phyloP scores from a whole-genome alignment of 2,113 vertebrate species.

The Oryzias woworae region DNA sequence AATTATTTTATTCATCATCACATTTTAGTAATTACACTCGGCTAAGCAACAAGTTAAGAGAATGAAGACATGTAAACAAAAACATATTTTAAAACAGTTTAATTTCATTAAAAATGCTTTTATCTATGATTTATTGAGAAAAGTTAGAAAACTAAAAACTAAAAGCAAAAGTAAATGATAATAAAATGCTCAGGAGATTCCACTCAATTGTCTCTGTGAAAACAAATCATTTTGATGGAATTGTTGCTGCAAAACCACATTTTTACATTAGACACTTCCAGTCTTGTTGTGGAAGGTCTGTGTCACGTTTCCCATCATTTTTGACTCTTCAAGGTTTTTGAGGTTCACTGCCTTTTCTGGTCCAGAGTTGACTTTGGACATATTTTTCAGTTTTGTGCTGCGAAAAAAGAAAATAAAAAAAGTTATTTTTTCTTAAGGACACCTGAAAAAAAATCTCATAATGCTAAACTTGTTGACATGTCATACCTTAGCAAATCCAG shows the following conservation, averaged over 20 bases:
- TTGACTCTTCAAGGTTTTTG: neutral
- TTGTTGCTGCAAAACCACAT: neutral
- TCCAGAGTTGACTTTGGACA: slow-evolving; percentile 22
- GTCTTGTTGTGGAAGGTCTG: slow-evolving; percentile 12
- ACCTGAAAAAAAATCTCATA: neutral
- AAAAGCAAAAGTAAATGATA: neutral
- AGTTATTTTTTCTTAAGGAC: neutral
- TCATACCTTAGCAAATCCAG: slow-evolving; percentile 68
- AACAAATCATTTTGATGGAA: no score
- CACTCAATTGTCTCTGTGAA: no score
- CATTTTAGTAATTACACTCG: neutral
- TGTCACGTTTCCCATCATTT: neutral
- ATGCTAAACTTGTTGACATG: neutral
- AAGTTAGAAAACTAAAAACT: neutral
- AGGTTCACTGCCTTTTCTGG: neutral
- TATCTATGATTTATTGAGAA: no score
- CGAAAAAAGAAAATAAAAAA: slow-evolving; percentile 7
- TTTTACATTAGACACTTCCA: neutral
- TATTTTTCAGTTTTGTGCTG: slow-evolving; percentile 58
- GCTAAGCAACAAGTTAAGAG: neutral
- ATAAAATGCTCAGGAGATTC: neutral
- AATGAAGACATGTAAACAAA: neutral
- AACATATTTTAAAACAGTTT: no score
- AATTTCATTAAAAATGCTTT: no score
- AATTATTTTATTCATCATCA: slow-evolving; percentile 8